These are phyloP conservation scores for Tyrannus savana DNA, from an alignment of 2,113 vertebrate genomes.

Conservation along the genomic window DNA sequence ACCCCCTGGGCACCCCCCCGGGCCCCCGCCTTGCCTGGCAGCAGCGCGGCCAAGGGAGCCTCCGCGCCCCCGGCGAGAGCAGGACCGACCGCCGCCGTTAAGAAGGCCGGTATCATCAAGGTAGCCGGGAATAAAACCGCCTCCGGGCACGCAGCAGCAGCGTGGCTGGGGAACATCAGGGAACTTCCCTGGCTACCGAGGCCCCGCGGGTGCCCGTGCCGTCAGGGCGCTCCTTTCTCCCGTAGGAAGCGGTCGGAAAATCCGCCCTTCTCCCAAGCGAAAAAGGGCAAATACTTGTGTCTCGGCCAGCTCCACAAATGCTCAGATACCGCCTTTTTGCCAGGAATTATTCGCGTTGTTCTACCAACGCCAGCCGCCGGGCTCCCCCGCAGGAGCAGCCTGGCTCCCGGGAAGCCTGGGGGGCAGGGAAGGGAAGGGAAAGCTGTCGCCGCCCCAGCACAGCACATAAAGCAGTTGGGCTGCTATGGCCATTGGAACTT, in stretches of 20 bases:
- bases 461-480: rapidly evolving
- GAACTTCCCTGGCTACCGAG: not conserved
- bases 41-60: too few species aligned
- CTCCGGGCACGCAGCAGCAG: not conserved
- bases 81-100: not conserved
- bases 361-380: not conserved
- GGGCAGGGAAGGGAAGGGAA: too few species aligned
- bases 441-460: not conserved
- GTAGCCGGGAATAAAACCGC: not conserved
- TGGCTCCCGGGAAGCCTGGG: not conserved
- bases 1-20: too few species aligned
- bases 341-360: not conserved
- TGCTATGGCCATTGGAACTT: not conserved
- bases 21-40: too few species aligned
- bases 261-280: not conserved
- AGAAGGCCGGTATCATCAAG: not conserved
- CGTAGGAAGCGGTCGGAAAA: not conserved
- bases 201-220: not conserved
- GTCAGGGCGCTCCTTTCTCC: not conserved
- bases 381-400: not conserved
- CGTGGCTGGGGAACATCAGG: not conserved
- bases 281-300: slow-evolving; percentile 4
- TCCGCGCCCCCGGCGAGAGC: not conserved
- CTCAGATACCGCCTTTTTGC: not conserved
- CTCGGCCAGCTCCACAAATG: not conserved